Conservation (phyloP, 2,888 invertebrate genomes). For the Trichacis sp. region DNA sequence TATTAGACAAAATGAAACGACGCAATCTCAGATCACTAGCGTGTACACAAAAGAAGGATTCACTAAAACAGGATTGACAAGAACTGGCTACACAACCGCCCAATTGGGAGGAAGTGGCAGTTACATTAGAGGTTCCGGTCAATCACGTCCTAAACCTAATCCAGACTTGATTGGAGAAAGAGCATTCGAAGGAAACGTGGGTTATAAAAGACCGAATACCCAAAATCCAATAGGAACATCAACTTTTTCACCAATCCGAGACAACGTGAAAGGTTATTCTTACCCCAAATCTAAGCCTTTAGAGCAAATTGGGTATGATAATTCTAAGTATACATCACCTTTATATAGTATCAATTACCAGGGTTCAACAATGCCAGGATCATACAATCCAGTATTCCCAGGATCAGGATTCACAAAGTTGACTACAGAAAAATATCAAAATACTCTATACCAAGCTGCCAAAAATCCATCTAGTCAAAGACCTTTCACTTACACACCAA, state of each 20-base stretch:
- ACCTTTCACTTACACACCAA: conserved; percentile 30
- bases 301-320: conserved; percentile 27
- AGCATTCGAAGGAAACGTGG: conserved; percentile 56
- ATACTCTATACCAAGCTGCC: conserved; percentile 26
- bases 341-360: conserved; percentile 1
- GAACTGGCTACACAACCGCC: conserved; percentile 61
- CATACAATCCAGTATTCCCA: conserved; percentile 47
- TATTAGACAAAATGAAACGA: conserved; percentile 16
- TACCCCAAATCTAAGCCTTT: conserved; percentile 48
- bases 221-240: conserved; percentile 44
- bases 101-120: conserved; percentile 61
- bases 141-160: conserved; percentile 46
- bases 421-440: conserved; percentile 13
- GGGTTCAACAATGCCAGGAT: conserved; percentile 48
- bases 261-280: conserved; percentile 33
- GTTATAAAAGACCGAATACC: conserved; percentile 43
- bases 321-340: conserved; percentile 13
- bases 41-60: conserved; percentile 54
- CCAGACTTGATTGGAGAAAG: conserved; percentile 59
- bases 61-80: conserved; percentile 63
- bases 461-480: conserved; percentile 16
- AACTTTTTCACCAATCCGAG: conserved; percentile 29
- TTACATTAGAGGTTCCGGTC: conserved; percentile 55
- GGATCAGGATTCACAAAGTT: conserved; percentile 32
- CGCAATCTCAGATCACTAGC: conserved; percentile 5